A percentile compares a stretch with the other conserved stretches of the same genome.
Conservation (phyloP, 2,113 vertebrate genomes). For the Crotalus helleri region DNA sequence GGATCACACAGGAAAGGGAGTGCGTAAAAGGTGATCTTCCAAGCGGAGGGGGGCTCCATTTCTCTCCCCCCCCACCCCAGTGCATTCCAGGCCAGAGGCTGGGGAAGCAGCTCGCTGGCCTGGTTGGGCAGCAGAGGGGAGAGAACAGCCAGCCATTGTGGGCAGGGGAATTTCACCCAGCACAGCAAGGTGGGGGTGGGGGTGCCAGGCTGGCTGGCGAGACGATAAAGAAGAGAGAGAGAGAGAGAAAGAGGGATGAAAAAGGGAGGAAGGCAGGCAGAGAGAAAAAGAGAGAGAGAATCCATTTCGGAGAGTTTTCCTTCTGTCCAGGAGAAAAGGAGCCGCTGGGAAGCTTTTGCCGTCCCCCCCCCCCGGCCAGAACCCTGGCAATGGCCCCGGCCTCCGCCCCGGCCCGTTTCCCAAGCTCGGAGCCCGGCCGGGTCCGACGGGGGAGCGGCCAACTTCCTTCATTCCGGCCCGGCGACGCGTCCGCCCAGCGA, state of each 20-base stretch:
- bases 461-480: background rate
- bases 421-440: background rate
- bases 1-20: background rate
- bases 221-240: background rate
- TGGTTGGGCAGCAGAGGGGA: too few species aligned
- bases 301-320: background rate
- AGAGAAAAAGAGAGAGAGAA: too few species aligned
- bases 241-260: background rate
- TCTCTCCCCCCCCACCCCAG: too few species aligned
- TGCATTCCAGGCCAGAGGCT: background rate
- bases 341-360: background rate
- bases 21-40: background rate
- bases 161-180: background rate
- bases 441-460: background rate
- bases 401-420: background rate
- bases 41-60: background rate
- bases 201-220: background rate
- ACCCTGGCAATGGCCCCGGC: too few species aligned
- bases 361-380: background rate
- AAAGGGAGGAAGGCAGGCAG: background rate
- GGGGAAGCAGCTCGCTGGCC: too few species aligned
- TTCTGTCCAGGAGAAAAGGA: background rate
- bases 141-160: background rate
- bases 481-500: too few species aligned
- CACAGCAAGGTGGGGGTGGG: background rate